These are phyloP conservation scores for Callipepla squamata DNA, from an alignment of 2,113 vertebrate species.

Conservation along the genomic window DNA sequence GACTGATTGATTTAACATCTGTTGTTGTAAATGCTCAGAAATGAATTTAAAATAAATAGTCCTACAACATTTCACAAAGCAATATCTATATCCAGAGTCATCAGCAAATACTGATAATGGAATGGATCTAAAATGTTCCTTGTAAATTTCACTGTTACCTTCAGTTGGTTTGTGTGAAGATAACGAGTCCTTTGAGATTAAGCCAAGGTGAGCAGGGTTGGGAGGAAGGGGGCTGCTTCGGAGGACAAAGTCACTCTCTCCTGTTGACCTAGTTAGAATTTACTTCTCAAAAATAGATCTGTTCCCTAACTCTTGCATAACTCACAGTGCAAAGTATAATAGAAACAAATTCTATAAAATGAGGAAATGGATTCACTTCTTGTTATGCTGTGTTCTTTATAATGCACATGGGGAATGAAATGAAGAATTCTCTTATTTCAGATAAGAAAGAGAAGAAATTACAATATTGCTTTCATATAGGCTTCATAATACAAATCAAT, in stretches of 20 bases:
- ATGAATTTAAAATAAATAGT: neutral
- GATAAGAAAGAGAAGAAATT: slow-evolving; percentile 27
- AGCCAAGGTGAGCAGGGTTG: neutral
- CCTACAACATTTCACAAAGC: neutral
- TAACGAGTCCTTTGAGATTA: slow-evolving; percentile 43
- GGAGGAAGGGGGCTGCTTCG: neutral
- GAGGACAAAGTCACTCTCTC: neutral
- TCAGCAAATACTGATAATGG: slow-evolving; percentile 24
- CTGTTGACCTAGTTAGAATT: slow-evolving; percentile 47
- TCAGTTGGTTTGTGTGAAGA: slow-evolving; percentile 21
- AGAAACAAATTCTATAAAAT: neutral
- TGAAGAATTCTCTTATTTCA: slow-evolving; percentile 9
- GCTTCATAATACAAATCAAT: slow-evolving; percentile 42
- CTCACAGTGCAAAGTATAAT: neutral
- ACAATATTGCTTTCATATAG: neutral
- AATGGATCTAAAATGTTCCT: neutral
- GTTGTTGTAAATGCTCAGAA: neutral
- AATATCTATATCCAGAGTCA: neutral
- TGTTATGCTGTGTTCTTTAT: neutral
- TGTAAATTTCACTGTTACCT: neutral
- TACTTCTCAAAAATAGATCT: slow-evolving; percentile 18
- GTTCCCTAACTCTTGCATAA: neutral
- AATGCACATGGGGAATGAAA: neutral
- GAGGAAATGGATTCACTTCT: neutral
- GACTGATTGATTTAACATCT: neutral